Base-by-base conservation (phyloP, 2,797 vertebrate genomes). In the Glossophaga mutica region DNA sequence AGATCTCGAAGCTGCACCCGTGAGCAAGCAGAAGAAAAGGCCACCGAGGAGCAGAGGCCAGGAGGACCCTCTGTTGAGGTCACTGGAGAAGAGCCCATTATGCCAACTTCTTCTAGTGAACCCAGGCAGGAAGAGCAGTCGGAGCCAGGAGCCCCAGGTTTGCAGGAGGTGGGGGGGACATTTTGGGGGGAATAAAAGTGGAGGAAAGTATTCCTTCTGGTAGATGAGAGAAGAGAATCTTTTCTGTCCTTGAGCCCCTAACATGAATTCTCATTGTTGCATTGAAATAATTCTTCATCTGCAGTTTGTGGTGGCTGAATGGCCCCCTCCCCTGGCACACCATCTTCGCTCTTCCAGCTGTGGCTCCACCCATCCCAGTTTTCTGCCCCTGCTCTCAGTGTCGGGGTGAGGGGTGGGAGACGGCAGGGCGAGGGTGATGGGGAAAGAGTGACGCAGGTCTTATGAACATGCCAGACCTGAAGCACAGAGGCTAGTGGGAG, bases 1-100 rank as follows among this genome's bases (percentile, higher is more conserved):
- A 99, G 98, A 98, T 99, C 99, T 94, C 98, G 84, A 29, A 97
- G 97, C 96, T 59, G 34, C 96, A 94, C 90, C 94, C 96, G 19
- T 37, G 57, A 92, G 87, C 97, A 97, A 95, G 96, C 91, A 59
- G 97, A 94, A 67, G 93, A 97, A 68, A 91, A 97, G n/a, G 90
- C 96, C 97, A 96, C 44, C 76, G 95, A 97, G 68, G 96, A 96
- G 77, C 97, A 92, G 90, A 98, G 71, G 91, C 88, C 0, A 1
- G 93, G 86, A 90, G 82, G 24, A 71, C n/a, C 55, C 78, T 94
- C 78, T 18, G 59, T 92, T 68, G 48, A 88, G 22, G 70, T 91
- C 57, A 48, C 48, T 48, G 59, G 87, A 77, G 57, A 96, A 15
- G 73, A 97, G n/a, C 48, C 81, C 26, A 1, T 52, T 10, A 3